Conservation (phyloP, 2,113 vertebrate species). For the Salvelinus sp. region DNA sequence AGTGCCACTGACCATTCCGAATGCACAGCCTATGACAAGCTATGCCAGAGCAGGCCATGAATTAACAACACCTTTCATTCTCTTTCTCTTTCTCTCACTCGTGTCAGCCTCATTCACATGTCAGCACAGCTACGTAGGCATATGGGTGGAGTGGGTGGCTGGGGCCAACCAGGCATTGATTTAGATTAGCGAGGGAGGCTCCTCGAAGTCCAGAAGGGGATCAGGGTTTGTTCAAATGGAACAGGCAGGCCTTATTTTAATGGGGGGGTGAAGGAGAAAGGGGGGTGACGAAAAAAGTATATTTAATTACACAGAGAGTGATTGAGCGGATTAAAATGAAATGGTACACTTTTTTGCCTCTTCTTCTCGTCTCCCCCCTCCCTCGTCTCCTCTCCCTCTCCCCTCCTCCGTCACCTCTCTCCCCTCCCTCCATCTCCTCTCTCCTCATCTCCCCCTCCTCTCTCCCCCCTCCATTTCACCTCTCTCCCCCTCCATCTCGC, state of each 20-base stretch:
- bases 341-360: conserved; percentile 24
- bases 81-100: background rate
- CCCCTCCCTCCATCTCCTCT: background rate
- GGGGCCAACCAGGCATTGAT: background rate
- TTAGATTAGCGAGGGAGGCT: conserved; percentile 5
- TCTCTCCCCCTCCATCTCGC: background rate
- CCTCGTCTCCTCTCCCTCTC: too few relatives aligned
- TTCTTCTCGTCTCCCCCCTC: too few relatives aligned
- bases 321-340: conserved; percentile 53
- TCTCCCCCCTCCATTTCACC: too few relatives aligned
- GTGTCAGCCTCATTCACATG: background rate
- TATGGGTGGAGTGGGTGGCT: background rate
- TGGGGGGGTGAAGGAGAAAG: too few relatives aligned
- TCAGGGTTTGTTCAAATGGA: conserved; percentile 3
- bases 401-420: too few relatives aligned
- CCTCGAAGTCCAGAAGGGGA: background rate
- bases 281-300: too few relatives aligned
- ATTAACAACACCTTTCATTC: conserved; percentile 29
- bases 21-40: conserved; percentile 19
- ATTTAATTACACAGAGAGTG: conserved; percentile 51
- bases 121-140: background rate
- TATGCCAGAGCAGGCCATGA: conserved; percentile 25
- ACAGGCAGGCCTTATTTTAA: background rate
- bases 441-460: too few relatives aligned
- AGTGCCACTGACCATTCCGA: background rate